phyloP scores from a whole-genome alignment of 2,888 invertebrate species.

The Hypolimnas misippus region DNA sequence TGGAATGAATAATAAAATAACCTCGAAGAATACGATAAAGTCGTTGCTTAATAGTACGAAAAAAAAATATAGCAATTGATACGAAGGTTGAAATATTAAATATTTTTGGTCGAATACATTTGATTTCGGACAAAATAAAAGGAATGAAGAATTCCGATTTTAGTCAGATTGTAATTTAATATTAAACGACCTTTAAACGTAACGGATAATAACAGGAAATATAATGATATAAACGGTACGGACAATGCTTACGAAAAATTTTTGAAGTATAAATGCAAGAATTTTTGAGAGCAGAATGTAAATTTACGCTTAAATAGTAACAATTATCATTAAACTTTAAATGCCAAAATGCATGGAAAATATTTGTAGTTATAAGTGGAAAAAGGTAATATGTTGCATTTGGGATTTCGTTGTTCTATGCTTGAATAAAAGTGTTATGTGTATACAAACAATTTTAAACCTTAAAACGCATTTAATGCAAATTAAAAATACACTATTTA shows the following conservation, averaged over 20 bases:
- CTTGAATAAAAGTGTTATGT: too few relatives aligned
- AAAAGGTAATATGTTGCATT: too few relatives aligned
- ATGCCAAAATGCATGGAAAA: too few relatives aligned
- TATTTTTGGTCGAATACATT: constrained; percentile 12
- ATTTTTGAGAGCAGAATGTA: too few relatives aligned
- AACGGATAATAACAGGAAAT: constrained; percentile 12
- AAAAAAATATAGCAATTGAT: background rate
- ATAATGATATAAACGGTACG: background rate
- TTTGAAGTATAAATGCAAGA: background rate
- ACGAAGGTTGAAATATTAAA: background rate
- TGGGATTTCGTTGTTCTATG: too few relatives aligned
- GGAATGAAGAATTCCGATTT: background rate
- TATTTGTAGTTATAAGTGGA: too few relatives aligned
- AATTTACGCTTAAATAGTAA: too few relatives aligned
- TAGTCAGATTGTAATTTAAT: background rate
- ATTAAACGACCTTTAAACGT: background rate
- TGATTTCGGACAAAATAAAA: background rate
- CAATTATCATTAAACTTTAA: too few relatives aligned
- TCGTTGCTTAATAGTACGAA: constrained; percentile 3
- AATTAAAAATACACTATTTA: too few relatives aligned
- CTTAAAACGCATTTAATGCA: too few relatives aligned
- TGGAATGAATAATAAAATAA: constrained; percentile 10
- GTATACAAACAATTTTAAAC: too few relatives aligned
- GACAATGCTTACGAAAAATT: background rate
- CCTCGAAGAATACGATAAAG: constrained; percentile 14